Evolutionary conservation across 2,113 vertebrate genomes (phyloP).

Genomic region (Stegostoma tigrinum): DNA sequence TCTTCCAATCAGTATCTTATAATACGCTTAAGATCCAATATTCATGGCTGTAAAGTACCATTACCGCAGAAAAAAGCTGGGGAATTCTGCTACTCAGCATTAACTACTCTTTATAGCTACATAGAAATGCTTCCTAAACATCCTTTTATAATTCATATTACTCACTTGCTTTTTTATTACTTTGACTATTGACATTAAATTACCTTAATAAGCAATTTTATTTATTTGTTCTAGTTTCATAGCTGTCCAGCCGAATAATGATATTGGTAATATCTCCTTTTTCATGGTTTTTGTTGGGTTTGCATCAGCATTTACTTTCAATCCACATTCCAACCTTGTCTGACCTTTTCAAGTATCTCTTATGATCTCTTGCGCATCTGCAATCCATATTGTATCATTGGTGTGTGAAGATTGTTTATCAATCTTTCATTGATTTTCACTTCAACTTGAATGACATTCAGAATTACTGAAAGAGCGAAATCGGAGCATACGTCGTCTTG

Average conservation of each 20-base stretch:
- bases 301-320: background rate
- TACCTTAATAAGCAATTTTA: background rate
- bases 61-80: background rate
- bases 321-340: background rate
- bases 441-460: background rate
- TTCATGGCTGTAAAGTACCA: background rate
- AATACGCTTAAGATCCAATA: background rate
- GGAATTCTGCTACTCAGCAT: background rate
- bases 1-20: background rate
- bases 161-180: background rate
- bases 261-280: background rate
- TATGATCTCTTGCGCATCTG: background rate
- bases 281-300: background rate
- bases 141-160: background rate
- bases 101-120: background rate
- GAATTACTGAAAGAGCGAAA: background rate
- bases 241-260: background rate
- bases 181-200: background rate
- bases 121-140: background rate
- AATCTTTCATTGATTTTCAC: constrained; percentile 17
- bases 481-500: background rate
- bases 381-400: background rate
- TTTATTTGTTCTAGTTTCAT: background rate
- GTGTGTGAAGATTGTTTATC: background rate
- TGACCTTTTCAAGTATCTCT: background rate